Evolutionary conservation across 53 echinoderm and acorn worm genomes (phyloP).

Genomic region (Hippasteria phrygiana): DNA sequence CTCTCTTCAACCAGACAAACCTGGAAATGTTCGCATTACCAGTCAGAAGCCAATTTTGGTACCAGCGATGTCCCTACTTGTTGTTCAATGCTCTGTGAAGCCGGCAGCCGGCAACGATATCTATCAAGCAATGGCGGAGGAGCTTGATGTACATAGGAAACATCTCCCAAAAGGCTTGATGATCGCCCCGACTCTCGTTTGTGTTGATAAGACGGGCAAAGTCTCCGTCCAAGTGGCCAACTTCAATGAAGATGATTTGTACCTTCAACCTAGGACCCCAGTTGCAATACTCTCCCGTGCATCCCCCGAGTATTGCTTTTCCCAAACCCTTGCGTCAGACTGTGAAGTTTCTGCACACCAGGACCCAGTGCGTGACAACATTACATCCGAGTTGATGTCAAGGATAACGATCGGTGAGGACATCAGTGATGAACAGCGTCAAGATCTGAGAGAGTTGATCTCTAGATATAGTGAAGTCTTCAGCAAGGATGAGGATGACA

Average conservation of each 20-base stretch:
- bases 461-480: conserved; percentile 54
- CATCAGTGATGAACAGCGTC: neutral
- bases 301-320: too few relatives aligned
- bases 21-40: conserved; percentile 26
- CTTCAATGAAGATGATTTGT: neutral
- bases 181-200: neutral
- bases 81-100: conserved; percentile 32
- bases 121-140: conserved; percentile 32
- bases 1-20: conserved; percentile 16
- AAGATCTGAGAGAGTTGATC: conserved; percentile 13
- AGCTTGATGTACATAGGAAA: conserved; percentile 18
- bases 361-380: neutral
- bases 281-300: neutral
- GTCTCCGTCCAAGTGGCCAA: conserved; percentile 53
- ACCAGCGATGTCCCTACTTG: neutral
- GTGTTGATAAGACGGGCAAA: neutral
- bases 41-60: conserved; percentile 51
- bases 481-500: conserved; percentile 45
- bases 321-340: too few relatives aligned
- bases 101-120: neutral
- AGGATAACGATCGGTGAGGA: conserved; percentile 6
- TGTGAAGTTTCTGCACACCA: neutral
- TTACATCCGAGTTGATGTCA: conserved; percentile 5
- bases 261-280: conserved; percentile 1
- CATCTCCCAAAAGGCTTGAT: conserved; percentile 36